Percentiles rank a stretch among this genome's conserved stretches.
Conservation (phyloP, 2,113 vertebrate species). For the Cyrtonyx montezumae region DNA sequence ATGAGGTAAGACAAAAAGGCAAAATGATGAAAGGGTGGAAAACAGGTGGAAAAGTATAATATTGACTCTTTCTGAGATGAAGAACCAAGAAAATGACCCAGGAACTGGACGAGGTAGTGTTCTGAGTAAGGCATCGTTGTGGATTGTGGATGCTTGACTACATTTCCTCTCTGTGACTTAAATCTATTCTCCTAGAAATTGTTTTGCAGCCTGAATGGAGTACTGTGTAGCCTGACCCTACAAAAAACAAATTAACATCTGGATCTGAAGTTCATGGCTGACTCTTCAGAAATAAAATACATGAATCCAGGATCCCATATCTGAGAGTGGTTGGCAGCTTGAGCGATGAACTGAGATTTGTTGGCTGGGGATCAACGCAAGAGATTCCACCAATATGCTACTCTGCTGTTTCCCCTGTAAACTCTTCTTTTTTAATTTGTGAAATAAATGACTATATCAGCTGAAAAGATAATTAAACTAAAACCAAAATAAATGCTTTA, state of each 20-base stretch:
- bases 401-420: neutral
- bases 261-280: neutral
- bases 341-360: neutral
- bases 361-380: neutral
- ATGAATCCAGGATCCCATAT: neutral
- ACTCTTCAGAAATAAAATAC: neutral
- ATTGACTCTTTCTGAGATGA: neutral
- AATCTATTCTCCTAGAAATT: neutral
- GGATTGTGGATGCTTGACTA: neutral
- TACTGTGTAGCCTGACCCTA: neutral
- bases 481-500: slow-evolving; percentile 11
- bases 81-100: neutral
- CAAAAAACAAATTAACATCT: neutral
- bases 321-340: neutral
- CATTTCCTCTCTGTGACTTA: neutral
- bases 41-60: neutral
- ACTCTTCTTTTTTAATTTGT: slow-evolving; percentile 26
- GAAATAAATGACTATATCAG: neutral
- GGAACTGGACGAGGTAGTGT: neutral
- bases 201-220: neutral
- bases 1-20: neutral
- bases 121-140: neutral
- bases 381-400: neutral
- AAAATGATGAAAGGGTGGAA: neutral
- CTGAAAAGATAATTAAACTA: slow-evolving; percentile 49